These are phyloP conservation scores for Bergia puertoricense DNA, from an alignment of 92 coral and sea anemone species.

Conservation along the genomic window DNA sequence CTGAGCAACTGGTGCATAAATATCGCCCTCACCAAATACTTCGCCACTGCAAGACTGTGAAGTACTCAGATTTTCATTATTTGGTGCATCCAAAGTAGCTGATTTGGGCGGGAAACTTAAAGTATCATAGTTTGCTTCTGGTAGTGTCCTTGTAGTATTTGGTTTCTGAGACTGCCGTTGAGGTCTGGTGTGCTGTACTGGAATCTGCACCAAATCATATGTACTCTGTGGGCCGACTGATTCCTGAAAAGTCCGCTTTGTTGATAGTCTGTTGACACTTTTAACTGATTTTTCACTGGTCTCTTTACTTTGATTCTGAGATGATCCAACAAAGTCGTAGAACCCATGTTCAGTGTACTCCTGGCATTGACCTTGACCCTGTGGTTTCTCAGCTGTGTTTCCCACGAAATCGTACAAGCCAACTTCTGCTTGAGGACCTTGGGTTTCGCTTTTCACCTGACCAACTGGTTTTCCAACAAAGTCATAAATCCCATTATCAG, in stretches of 20 bases:
- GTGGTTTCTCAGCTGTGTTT: background rate
- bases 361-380: background rate
- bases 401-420: constrained; percentile 25
- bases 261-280: background rate
- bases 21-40: constrained; percentile 2
- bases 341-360: constrained; percentile 27
- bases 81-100: background rate
- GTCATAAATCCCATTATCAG: constrained; percentile 14
- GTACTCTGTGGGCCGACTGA: constrained; percentile 16
- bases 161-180: background rate
- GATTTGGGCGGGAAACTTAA: constrained; percentile 26
- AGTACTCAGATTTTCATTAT: background rate
- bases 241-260: constrained; percentile 3
- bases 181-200: background rate
- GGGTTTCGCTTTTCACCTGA: background rate
- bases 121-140: constrained; percentile 1
- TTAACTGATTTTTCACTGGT: background rate
- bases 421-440: background rate
- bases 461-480: constrained; percentile 7
- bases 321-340: constrained; percentile 41
- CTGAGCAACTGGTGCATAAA: constrained; percentile 38
- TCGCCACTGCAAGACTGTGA: background rate
- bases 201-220: constrained; percentile 38
- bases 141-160: background rate
- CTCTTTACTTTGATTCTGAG: background rate